Conservation (phyloP, 2,888 invertebrate genomes). For the Lasius fuliginosus region DNA sequence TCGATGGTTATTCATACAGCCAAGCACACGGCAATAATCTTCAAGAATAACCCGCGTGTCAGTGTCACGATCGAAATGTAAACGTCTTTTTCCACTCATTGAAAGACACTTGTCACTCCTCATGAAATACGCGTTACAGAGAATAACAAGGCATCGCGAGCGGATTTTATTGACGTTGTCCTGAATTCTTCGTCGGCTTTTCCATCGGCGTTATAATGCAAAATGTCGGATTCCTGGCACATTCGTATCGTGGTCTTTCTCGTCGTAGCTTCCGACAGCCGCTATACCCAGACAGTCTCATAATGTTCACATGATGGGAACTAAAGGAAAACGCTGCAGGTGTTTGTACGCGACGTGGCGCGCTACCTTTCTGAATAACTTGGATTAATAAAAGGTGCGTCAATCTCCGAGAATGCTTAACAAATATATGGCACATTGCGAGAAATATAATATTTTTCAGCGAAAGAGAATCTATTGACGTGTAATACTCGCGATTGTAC, state of each 20-base stretch:
- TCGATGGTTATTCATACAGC: slow-evolving; percentile 6
- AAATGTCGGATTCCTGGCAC: slow-evolving; percentile 45
- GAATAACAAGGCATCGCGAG: slow-evolving; percentile 38
- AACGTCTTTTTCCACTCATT: slow-evolving; percentile 29
- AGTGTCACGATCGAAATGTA: slow-evolving; percentile 11
- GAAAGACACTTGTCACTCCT: slow-evolving; percentile 32
- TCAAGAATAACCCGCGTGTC: slow-evolving; percentile 15
- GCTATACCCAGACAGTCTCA: slow-evolving; percentile 29
- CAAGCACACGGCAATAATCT: slow-evolving; percentile 15
- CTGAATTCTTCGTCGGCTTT: slow-evolving; percentile 55
- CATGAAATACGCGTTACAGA: slow-evolving; percentile 31
- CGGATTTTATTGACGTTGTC: slow-evolving; percentile 54
- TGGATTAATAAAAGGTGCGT: slow-evolving; percentile 49
- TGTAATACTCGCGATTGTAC: neutral
- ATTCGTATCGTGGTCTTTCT: slow-evolving; percentile 54
- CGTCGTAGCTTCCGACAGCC: slow-evolving; percentile 53
- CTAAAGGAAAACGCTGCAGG: slow-evolving; percentile 41
- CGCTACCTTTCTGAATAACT: slow-evolving; percentile 21
- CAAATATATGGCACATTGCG: slow-evolving; percentile 7
- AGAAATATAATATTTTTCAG: slow-evolving; percentile 17
- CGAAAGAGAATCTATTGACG: neutral
- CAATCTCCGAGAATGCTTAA: slow-evolving; percentile 26
- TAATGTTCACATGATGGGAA: slow-evolving; percentile 52
- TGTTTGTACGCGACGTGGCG: slow-evolving; percentile 12
- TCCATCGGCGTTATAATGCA: slow-evolving; percentile 47